Base-by-base conservation (phyloP, 2,113 vertebrate genomes). In the Dunckerocampus dactyliophorus region DNA sequence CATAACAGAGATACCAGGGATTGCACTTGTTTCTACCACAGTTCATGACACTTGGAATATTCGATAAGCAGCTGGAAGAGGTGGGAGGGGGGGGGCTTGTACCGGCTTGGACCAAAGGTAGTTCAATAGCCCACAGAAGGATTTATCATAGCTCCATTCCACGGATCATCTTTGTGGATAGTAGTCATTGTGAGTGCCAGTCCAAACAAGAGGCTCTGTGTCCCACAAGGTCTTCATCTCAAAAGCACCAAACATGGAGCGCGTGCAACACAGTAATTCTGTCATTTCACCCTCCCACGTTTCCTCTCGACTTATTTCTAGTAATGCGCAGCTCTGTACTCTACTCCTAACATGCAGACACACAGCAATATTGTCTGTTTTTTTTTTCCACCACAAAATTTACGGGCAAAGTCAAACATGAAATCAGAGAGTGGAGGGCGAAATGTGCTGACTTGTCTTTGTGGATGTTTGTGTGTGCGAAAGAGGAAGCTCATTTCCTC, bases 161-260 rank as follows among this genome's bases (percentile, higher is more conserved):
- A 14, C 2, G 39, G 7, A 43, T 43, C 12, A 13, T 43, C 39
- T 13, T 1, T 43, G 13, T 14, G 39, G 39, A 43, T 14, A 43
- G 39, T 43, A 43, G 39, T 14, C 39, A 43, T 12, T 3, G 39
- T 49, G 37, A 52, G 56, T 47, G 31, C 31, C 7, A 31, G 66
- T 51, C 59, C 57, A 66, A 67, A 63, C n/a, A 67, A 45, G 39
- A 43, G 39, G 11, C 13, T 43, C 3, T 43, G 39, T 14, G 39
- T 43, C 39, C 39, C 39, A 4, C 39, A 1, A 2, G 39, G 39
- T 14, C 39, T 43, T 43, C 39, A 43, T 59, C 39, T 56, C 56
- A 42, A 67, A 78, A 76, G 70, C 75, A 82, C 86, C 84, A 82
- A 86, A 88, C 86, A 88, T 83, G 86, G 86, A 46, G 11, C 63